Evolutionary conservation across 2,888 invertebrate species (phyloP), one percentile per base, ranked within the genome.

Genomic region (Plagodis dolabraria): DNA sequence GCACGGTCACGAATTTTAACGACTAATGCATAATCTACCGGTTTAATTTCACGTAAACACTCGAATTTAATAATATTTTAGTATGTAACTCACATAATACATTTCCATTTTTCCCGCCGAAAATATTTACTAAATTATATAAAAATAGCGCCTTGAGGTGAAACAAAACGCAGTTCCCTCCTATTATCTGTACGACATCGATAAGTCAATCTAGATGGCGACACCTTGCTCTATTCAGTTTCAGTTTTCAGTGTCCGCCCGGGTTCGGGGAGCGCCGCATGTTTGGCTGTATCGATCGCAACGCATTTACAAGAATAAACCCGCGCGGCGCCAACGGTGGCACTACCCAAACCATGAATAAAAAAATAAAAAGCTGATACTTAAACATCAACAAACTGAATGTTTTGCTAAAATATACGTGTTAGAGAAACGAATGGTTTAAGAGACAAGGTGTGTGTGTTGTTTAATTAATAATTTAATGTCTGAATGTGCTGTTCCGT

Each of bases 221-320:
- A 69, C 69, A 7, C 44, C 59, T 50, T 38, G 47, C 51, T 47
- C 55, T 8, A 45, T 54, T 70, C 72, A 22, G 22, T 22, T 22
- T 22, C 22, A 22, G 22, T 22, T 22, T 22, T 22, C 22, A 89
- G 89, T 89, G 68, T 72, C 84, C 87, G 89, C 88, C 89, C 89
- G 87, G 68, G 72, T 80, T 79, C 78, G 86, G 89, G 84, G 77
- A 33, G 53, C 56, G 46, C 33, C 51, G 57, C 71, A 70, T 71
- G 83, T 63, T 9, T 40, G 48, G 49, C 49, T 53, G 63, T 48
- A 43, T 50, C 42, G 53, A 51, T 53, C 50, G 58, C 5, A 22
- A 8, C 10, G 10, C 36, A 52, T 40, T 44, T n/a, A 56, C 60
- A 55, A 57, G 43, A 45, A 56, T 47, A 22, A 43, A 12, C 47